Conservation (phyloP, 2,797 vertebrate genomes). For the Brachymystax lenok region DNA sequence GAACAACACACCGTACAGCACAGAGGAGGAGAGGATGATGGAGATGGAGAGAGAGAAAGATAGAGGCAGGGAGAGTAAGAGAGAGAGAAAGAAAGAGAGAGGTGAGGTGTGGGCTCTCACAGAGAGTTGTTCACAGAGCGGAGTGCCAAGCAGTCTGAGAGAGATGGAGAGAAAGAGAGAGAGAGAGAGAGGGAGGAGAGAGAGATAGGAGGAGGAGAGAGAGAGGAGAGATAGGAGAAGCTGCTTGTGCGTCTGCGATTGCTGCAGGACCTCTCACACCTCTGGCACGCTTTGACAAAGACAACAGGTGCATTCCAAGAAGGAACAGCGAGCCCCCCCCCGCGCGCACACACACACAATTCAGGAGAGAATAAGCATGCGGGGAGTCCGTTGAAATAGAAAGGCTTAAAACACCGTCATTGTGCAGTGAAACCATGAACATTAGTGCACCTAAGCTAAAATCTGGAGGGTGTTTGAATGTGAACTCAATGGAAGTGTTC, state of each 20-base stretch:
- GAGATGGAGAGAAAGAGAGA: too few species aligned
- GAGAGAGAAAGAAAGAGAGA: background rate
- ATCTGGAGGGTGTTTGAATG: too few species aligned
- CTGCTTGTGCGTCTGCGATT: constrained; percentile 51
- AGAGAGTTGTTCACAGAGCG: background rate
- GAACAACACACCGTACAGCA: constrained; percentile 5
- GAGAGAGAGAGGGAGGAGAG: background rate
- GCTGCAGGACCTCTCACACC: constrained; percentile 41
- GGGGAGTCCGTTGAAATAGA: background rate
- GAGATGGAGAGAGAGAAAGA: constrained; percentile 12
- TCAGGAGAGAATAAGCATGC: background rate
- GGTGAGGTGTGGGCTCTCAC: constrained; percentile 3
- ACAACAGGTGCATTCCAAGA: constrained; percentile 57
- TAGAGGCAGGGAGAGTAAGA: constrained; percentile 4
- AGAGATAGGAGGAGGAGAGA: constrained; percentile 52
- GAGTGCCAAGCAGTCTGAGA: background rate
- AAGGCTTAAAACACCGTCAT: too few species aligned
- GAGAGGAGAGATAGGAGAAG: too few species aligned
- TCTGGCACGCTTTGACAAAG: constrained; percentile 42
- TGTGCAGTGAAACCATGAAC: too few species aligned
- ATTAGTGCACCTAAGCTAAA: too few species aligned
- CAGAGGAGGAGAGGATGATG: background rate
- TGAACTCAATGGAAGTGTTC: too few species aligned
- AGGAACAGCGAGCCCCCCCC: constrained; percentile 2
- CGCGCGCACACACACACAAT: background rate